Conservation (phyloP, 1,140 invertebrate species). For the Oncopodura yosiiana region DNA sequence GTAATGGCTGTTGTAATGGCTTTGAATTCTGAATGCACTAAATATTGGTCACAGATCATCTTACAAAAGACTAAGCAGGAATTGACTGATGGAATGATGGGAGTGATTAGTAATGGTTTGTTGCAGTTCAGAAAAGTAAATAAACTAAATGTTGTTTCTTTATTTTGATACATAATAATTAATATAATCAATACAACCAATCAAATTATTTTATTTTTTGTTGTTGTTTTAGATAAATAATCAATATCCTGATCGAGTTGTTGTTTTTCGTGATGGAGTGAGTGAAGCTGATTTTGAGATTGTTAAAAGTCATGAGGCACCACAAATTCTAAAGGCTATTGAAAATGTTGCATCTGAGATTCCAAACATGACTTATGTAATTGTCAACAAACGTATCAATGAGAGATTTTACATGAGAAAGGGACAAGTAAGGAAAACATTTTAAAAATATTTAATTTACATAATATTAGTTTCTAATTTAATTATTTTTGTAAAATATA, state of each 20-base stretch:
- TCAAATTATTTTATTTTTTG: slow-evolving; percentile 24
- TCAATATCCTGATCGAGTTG: slow-evolving; percentile 59
- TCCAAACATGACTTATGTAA: slow-evolving; percentile 55
- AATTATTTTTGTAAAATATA: background rate
- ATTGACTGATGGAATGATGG: slow-evolving; percentile 61
- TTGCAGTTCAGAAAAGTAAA: slow-evolving; percentile 35
- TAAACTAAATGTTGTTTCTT: background rate
- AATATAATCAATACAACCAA: background rate
- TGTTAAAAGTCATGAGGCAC: slow-evolving; percentile 63
- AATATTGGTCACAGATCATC: slow-evolving; percentile 63
- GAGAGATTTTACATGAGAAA: slow-evolving; percentile 49
- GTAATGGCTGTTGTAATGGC: slow-evolving; percentile 71
- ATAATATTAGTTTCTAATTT: background rate
- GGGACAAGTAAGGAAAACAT: background rate
- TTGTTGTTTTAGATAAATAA: slow-evolving; percentile 48
- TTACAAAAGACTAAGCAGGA: slow-evolving; percentile 61
- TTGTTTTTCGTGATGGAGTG: slow-evolving; percentile 85
- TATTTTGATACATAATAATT: background rate
- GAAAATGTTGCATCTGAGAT: slow-evolving; percentile 44
- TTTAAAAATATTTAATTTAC: background rate
- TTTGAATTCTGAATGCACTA: slow-evolving; percentile 58
- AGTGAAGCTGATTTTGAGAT: slow-evolving; percentile 70
- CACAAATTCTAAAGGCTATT: slow-evolving; percentile 59
- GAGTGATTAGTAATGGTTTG: slow-evolving; percentile 56
- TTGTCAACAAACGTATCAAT: slow-evolving; percentile 86